Evolutionary conservation across 2,888 invertebrate genomes (phyloP), one percentile per base, ranked within the genome.

Genomic region (Drosophila affinis): DNA sequence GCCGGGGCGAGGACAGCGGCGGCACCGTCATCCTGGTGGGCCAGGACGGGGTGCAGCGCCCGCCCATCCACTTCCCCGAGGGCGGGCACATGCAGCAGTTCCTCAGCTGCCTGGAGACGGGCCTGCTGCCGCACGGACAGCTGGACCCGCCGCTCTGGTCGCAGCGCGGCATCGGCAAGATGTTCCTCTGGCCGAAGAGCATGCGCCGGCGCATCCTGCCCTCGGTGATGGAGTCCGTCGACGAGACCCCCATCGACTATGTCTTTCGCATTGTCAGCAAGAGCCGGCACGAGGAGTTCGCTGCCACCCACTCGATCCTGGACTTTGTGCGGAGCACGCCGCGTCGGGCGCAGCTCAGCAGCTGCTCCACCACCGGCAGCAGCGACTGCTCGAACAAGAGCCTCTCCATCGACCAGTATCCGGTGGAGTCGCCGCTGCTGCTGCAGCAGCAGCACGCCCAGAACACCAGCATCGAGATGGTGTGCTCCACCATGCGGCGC

Each of bases 141-240:
- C 92, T 98, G 3, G 98, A 98, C 92, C 98, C 98, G 3, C 98
- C 98, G 0, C 92, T 98, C 1, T 98, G 98, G 98, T 97, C 97
- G 0, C 97, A 98, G 89, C 94, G 96, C 65, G 97, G 97, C 67
- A 95, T 96, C 92, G 92, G 91, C 39, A 94, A 94, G 91, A 94
- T 94, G 34, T 94, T 94, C 59, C 94, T 94, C 2, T 93, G 94
- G 85, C 93, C 92, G 1, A 91, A 94, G 39, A 95, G 94, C 90
- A 92, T 92, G 47, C 93, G 94, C 54, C 92, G 95, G 46, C 93
- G 95, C n/a, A 95, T 95, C 0, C 91, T 95, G 90, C 95, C 95
- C 0, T 95, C 95, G 32, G 93, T 95, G 0, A 94, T 94, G 71
- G 95, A 95, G 76, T 90, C 91, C 6, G 91, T 93, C 0, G 94